phyloP scores from a whole-genome alignment of 2,113 vertebrate genomes.

The Lota lota region DNA sequence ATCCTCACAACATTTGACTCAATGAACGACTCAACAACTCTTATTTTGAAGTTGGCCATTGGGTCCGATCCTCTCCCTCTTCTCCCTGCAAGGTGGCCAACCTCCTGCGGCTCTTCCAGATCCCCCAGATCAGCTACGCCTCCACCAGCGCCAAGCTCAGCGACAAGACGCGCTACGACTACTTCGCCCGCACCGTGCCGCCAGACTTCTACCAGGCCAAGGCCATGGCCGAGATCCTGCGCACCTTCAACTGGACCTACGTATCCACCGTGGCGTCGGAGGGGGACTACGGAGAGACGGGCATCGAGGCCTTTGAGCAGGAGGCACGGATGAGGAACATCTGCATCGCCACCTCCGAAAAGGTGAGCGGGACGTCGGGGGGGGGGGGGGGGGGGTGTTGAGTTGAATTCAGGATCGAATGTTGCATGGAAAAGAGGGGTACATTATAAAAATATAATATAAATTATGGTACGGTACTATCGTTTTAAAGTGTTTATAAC shows the following conservation, averaged over 20 bases:
- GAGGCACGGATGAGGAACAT: conserved; percentile 94
- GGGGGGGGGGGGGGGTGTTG: too few relatives aligned
- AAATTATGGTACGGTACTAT: too few relatives aligned
- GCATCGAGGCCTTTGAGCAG: conserved; percentile 96
- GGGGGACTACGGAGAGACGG: conserved; percentile 95
- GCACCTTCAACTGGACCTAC: conserved; percentile 97
- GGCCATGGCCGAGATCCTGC: conserved; percentile 96
- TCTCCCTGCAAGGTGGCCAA: conserved; percentile 88
- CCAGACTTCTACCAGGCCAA: conserved; percentile 98
- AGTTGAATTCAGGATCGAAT: too few relatives aligned
- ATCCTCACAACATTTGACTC: too few relatives aligned
- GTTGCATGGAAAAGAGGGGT: too few relatives aligned
- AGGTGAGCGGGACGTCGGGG: conserved; percentile 54
- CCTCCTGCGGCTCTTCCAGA: conserved; percentile 95
- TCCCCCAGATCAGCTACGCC: conserved; percentile 98
- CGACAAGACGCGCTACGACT: conserved; percentile 95
- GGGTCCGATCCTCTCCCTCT: conserved; percentile 10
- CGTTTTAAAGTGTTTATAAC: too few relatives aligned
- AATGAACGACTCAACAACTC: too few relatives aligned
- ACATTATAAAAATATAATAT: too few relatives aligned
- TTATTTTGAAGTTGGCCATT: too few relatives aligned
- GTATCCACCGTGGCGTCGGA: conserved; percentile 96
- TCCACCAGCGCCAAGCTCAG: conserved; percentile 98
- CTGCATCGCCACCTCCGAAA: conserved; percentile 96
- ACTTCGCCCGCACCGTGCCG: conserved; percentile 93